Conservation (phyloP, 2,888 invertebrate species). For the Leptinotarsa peninsularis region DNA sequence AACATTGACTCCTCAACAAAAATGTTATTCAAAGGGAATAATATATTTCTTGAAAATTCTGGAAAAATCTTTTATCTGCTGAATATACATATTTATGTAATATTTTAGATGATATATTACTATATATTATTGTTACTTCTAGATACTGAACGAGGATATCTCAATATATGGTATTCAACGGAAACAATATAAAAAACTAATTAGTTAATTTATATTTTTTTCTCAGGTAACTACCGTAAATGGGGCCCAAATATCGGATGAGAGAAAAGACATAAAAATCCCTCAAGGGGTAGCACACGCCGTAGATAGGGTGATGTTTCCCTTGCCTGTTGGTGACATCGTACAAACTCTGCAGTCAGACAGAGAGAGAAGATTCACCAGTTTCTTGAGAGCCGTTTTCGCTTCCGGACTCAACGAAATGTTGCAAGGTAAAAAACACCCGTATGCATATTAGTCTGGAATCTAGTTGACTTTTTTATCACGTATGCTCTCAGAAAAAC, state of each 20-base stretch:
- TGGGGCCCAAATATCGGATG: conserved; percentile 84
- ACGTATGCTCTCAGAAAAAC: background rate
- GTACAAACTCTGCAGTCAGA: conserved; percentile 88
- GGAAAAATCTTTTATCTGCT: no score
- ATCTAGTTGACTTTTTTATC: background rate
- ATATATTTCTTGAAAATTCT: no score
- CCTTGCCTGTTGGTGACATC: conserved; percentile 87
- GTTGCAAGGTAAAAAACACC: conserved; percentile 71
- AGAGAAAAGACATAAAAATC: conserved; percentile 84
- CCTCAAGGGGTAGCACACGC: conserved; percentile 89
- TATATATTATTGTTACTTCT: no score
- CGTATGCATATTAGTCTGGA: no score
- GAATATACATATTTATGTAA: no score
- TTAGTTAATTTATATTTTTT: background rate
- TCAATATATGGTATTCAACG: no score
- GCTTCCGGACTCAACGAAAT: conserved; percentile 83
- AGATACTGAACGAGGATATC: no score
- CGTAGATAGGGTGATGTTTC: conserved; percentile 89
- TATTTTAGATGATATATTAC: no score
- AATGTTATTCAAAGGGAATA: no score
- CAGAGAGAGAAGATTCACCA: conserved; percentile 83
- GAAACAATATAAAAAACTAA: no score
- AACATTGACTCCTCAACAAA: no score
- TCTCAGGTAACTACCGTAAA: conserved; percentile 84
- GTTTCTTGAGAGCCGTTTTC: conserved; percentile 81